Percentiles rank a stretch among this genome's conserved stretches.
phyloP scores from a whole-genome alignment of 2,797 vertebrate genomes.

The Argentina silus region DNA sequence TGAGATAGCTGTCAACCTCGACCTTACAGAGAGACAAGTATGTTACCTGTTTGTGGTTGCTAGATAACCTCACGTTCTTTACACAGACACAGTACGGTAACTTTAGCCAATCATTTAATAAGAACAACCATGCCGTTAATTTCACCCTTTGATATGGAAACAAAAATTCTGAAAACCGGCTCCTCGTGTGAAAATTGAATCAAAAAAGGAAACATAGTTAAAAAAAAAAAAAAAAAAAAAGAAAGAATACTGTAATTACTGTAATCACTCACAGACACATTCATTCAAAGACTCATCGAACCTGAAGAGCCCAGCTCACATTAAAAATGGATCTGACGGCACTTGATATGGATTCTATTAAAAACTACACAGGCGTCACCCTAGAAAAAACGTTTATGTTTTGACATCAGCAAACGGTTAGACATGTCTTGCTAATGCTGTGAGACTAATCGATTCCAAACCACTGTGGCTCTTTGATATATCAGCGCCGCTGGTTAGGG shows the following conservation, averaged over 20 bases:
- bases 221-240: slow-evolving; percentile 12
- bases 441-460: slow-evolving; percentile 46
- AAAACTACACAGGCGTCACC: background rate
- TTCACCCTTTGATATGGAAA: background rate
- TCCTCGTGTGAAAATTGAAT: background rate
- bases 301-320: background rate
- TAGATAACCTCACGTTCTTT: too few species aligned
- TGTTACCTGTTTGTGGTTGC: slow-evolving; percentile 12
- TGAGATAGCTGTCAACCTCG: slow-evolving; percentile 93
- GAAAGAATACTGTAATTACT: slow-evolving; percentile 7
- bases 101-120: background rate
- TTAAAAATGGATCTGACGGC: background rate
- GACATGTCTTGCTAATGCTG: slow-evolving; percentile 34
- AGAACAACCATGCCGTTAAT: background rate
- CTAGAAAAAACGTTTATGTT: slow-evolving; percentile 22
- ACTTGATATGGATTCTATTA: slow-evolving; percentile 16
- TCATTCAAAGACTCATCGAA: slow-evolving; percentile 1
- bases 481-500: slow-evolving; percentile 3
- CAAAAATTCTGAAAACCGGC: background rate
- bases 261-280: slow-evolving; percentile 6
- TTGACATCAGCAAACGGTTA: slow-evolving; percentile 37
- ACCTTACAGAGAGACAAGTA: slow-evolving; percentile 97
- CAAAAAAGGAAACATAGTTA: slow-evolving; percentile 14
- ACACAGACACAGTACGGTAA: too few species aligned
- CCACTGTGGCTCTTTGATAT: slow-evolving; percentile 38